Percentiles rank a stretch among this genome's conserved stretches.
Evolutionary conservation across 37 sponge, comb jelly and placozoan species (phyloP).

Genomic region (Oopsacas minuta): DNA sequence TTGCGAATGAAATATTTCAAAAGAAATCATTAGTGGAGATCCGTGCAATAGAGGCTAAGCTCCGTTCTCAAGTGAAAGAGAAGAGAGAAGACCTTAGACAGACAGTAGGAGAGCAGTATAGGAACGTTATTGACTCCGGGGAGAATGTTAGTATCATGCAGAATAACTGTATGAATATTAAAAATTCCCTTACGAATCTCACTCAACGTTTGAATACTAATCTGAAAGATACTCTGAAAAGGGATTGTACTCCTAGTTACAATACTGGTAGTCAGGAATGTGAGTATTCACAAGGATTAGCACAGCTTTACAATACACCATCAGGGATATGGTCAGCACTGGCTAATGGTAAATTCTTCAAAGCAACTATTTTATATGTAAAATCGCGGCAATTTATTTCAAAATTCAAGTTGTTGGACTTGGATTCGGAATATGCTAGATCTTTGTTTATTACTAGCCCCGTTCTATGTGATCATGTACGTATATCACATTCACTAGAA

Average conservation of each 20-base stretch:
- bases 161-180: neutral
- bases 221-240: neutral
- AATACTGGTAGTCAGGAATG: neutral
- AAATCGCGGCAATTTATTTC: neutral
- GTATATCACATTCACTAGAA: neutral
- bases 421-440: neutral
- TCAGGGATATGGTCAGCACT: neutral
- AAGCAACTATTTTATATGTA: neutral
- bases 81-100: neutral
- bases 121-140: conserved; percentile 10
- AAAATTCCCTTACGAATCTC: neutral
- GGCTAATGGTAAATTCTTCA: neutral
- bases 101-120: neutral
- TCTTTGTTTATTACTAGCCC: neutral
- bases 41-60: neutral
- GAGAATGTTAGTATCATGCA: neutral
- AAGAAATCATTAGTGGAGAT: conserved; percentile 15
- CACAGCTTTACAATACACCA: neutral
- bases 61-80: neutral
- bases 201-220: neutral
- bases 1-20: conserved; percentile 4
- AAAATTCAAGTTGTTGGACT: neutral
- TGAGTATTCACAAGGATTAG: neutral
- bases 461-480: neutral
- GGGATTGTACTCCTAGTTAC: neutral